Conservation (phyloP, 2,113 vertebrate genomes). For the Progne subis region DNA sequence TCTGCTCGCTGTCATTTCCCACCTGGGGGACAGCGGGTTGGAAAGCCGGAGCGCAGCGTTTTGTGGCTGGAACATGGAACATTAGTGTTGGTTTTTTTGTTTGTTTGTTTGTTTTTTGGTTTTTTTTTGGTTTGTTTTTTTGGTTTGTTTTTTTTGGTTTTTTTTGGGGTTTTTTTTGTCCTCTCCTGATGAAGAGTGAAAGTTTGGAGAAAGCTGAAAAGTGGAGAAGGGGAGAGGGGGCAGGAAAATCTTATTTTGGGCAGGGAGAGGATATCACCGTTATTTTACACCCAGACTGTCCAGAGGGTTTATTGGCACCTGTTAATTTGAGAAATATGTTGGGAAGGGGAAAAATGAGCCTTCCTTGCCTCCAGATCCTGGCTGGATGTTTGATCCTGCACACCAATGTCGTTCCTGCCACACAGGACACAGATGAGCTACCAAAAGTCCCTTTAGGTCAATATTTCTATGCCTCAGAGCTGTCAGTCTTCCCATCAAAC, state of each 20-base stretch:
- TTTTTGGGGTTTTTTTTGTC: rapidly evolving
- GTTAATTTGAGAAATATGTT: neutral
- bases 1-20: neutral
- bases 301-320: neutral
- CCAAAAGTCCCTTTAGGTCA: neutral
- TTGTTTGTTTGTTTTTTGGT: neutral
- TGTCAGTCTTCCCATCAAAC: neutral
- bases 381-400: neutral
- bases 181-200: neutral
- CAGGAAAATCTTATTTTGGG: neutral
- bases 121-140: too few species aligned
- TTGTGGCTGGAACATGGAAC: neutral
- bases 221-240: neutral
- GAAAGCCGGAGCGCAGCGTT: neutral
- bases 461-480: neutral
- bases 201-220: neutral
- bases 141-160: too few species aligned
- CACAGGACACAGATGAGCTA: neutral
- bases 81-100: neutral
- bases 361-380: neutral
- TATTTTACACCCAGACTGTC: neutral
- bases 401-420: neutral
- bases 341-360: neutral
- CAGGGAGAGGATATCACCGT: neutral
- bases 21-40: neutral